Evolutionary conservation across 2,888 invertebrate genomes (phyloP).

Genomic region (Lacanobia wlatinum): DNA sequence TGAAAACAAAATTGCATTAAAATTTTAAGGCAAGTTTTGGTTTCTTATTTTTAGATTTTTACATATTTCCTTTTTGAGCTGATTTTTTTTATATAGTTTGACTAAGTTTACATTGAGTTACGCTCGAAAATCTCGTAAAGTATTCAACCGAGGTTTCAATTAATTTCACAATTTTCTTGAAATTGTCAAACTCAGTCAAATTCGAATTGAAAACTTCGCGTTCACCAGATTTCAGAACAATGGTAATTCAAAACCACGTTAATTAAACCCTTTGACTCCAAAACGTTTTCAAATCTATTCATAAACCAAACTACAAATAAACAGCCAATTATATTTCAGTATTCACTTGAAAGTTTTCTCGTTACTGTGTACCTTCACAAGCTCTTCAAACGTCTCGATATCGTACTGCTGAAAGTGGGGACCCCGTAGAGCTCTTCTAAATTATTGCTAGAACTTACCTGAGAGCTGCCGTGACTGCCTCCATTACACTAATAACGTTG

Average conservation of each 20-base stretch:
- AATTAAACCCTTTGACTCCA: conserved; percentile 28
- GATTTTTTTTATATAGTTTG: neutral
- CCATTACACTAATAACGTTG: conserved; percentile 55
- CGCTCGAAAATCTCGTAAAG: neutral
- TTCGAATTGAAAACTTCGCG: conserved; percentile 9
- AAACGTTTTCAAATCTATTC: conserved; percentile 33
- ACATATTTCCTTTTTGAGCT: neutral
- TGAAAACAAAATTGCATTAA: neutral
- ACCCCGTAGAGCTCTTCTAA: conserved; percentile 49
- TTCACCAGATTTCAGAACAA: conserved; percentile 18
- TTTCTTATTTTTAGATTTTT: conserved; percentile 1
- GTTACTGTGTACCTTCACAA: conserved; percentile 26
- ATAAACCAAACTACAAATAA: conserved; percentile 32
- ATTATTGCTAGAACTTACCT: conserved; percentile 47
- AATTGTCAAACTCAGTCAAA: conserved; percentile 6
- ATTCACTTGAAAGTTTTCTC: conserved; percentile 57
- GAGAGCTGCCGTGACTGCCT: conserved; percentile 55
- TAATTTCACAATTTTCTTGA: conserved; percentile 3
- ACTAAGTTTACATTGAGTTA: neutral
- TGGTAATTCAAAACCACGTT: conserved; percentile 19
- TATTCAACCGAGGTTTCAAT: neutral
- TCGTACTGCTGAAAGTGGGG: conserved; percentile 17
- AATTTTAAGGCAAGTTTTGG: neutral
- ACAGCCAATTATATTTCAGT: conserved; percentile 54
- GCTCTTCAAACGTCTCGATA: conserved; percentile 53